Evolutionary conservation across 2,888 invertebrate genomes (phyloP).

Genomic region (Yponomeuta malinellus): DNA sequence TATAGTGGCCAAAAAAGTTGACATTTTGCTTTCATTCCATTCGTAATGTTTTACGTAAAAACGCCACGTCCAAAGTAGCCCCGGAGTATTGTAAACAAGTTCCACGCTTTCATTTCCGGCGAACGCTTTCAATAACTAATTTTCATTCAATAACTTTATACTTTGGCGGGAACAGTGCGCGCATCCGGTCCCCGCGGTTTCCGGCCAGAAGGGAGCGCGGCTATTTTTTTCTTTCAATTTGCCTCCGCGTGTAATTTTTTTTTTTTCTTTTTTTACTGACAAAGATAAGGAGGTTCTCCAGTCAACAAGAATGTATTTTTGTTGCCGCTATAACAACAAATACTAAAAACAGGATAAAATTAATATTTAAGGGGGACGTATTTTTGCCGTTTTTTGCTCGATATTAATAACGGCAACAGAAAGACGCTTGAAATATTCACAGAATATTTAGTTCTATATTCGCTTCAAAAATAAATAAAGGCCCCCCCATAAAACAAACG

Average conservation of each 20-base stretch:
- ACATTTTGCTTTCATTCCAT: background rate
- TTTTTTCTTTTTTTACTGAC: background rate
- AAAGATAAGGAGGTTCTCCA: background rate
- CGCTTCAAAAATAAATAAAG: too few relatives aligned
- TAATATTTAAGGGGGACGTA: too few relatives aligned
- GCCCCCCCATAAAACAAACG: too few relatives aligned
- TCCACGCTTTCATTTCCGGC: slow-evolving; percentile 5
- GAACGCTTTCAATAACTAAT: background rate
- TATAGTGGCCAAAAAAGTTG: too few relatives aligned
- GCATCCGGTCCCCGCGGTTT: background rate
- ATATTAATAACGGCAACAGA: too few relatives aligned
- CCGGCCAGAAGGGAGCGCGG: background rate
- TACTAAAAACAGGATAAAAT: too few relatives aligned
- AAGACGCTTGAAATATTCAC: too few relatives aligned
- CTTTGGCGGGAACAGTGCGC: background rate
- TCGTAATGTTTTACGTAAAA: background rate
- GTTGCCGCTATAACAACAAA: too few relatives aligned
- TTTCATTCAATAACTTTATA: background rate
- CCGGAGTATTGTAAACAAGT: background rate
- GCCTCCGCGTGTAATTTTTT: background rate
- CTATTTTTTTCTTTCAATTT: background rate
- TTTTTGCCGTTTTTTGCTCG: too few relatives aligned
- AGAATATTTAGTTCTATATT: too few relatives aligned
- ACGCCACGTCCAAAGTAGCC: background rate
- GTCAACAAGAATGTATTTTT: too few relatives aligned